Evolutionary conservation across 2,888 invertebrate species (phyloP).

Genomic region (Latrodectus hesperus): DNA sequence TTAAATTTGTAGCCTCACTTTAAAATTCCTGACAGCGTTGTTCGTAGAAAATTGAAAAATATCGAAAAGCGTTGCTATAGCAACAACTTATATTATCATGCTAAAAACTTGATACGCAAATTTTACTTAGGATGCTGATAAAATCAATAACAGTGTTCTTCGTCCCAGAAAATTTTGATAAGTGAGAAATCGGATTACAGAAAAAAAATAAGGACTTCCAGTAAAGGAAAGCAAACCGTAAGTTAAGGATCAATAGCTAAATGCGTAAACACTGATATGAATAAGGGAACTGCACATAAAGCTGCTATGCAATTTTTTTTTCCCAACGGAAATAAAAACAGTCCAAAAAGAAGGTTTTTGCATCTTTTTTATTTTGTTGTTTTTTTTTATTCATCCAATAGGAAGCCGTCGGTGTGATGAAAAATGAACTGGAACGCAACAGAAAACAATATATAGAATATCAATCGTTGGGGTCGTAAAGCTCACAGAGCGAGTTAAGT

Average conservation of each 20-base stretch:
- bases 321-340: neutral
- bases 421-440: neutral
- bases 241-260: neutral
- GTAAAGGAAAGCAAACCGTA: neutral
- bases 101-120: too few relatives aligned
- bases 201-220: neutral
- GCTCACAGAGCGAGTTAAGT: slow-evolving; percentile 12
- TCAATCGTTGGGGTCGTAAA: slow-evolving; percentile 61
- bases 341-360: neutral
- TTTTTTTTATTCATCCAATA: neutral
- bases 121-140: too few relatives aligned
- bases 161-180: too few relatives aligned
- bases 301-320: neutral
- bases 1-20: too few relatives aligned
- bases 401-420: neutral
- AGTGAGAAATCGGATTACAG: too few relatives aligned
- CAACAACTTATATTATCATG: too few relatives aligned
- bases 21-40: too few relatives aligned
- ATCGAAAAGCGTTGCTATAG: too few relatives aligned
- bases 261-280: neutral
- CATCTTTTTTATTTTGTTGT: neutral
- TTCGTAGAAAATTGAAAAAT: too few relatives aligned
- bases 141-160: too few relatives aligned
- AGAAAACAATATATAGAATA: slow-evolving; percentile 61
- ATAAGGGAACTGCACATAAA: neutral